Base-by-base conservation (phyloP, 2,888 invertebrate genomes). In the Lepidonotus clava region DNA sequence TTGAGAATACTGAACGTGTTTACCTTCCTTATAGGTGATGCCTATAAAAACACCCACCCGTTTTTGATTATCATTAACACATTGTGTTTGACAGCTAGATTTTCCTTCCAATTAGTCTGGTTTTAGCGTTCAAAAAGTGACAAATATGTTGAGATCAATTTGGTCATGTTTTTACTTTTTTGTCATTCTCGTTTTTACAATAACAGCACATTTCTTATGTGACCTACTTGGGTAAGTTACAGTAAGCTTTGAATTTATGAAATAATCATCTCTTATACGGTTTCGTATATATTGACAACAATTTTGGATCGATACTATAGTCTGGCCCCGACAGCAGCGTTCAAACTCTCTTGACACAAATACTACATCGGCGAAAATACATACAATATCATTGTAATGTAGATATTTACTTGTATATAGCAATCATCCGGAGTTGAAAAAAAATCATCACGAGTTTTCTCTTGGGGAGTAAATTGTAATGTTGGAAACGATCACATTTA, bases 351-450 rank as follows among this genome's bases (percentile, higher is more conserved):
- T 11, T 18, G 21, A 18, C 21, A 2, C 38, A 34, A 46, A 36
- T 36, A 36, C 1, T 21, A 71, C 71, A 18, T 11, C 56, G 56
- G 18, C n/a, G 5, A n/a, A 56, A 18, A n/a, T 56, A 11, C 18
- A 38, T 67, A 36, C 34, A 71, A 8, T 6, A 6, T 71, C 1
- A 4, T 34, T 18, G 24, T 24, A 5, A 32, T n/a, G n/a, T 18
- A n/a, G 2, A 61, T 61, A 61, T 61, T 61, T 61, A n/a, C 46
- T 32, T 61, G 5, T 61, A 38, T 71, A 71, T 71, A 71, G 71
- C 71, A 71, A 71, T 71, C 24, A 71, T 34, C 71, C 71, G 71
- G 71, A 71, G 71, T 71, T 38, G 71, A 71, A 71, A 46, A 11
- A 11, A 46, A 46, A 11, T 46, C 46, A 46, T 46, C 46, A 46